Base-by-base conservation (phyloP, 1,140 invertebrate species). In the Triops cancriformis region DNA sequence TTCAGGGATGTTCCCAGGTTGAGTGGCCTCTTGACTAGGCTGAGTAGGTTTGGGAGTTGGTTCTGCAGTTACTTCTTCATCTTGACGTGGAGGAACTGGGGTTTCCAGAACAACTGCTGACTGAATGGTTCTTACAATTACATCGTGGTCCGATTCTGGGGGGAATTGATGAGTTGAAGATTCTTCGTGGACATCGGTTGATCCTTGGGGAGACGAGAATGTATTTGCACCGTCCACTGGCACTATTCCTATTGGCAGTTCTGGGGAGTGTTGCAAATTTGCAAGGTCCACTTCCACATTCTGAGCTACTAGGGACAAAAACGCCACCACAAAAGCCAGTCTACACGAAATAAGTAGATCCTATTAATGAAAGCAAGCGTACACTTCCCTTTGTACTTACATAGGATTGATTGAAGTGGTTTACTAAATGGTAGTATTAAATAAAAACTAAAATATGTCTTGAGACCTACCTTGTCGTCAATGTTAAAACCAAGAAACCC, bases 391-490 rank as follows among this genome's bases (percentile, higher is more conserved):
- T 23, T 6, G 3, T 6, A 0, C 23, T 6, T 64, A n/a, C 5
- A 64, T 3, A 0, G 14, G 14, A n/a, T n/a, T 23, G 0, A 18
- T 18, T 9, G 10, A 23, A 64, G 18, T n/a, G 14, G 51, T 64
- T 37, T 37, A 23, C 18, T 18, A 64, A 64, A 45, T 2, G 6
- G 1, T 23, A 37, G 31, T 64, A 64, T 23, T 5, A 64, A 23
- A 12, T 64, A 1, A 5, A 64, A 18, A 6, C 6, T 6, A 64
- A 5, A 64, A 64, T 64, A 64, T 6, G 14, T 6, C 18, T 45
- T 64, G 51, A 45, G 18, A 45, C 43, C 18, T 64, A 64, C 51
- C 51, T 64, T 64, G 51, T 64, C 51, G 51, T 64, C 51, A 64
- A 64, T 1, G n/a, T 64, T 64, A 64, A 64, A 64, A 64, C 51